These are phyloP conservation scores for Paguma larvata DNA, from an alignment of 2,797 vertebrate genomes.

Conservation along the genomic window DNA sequence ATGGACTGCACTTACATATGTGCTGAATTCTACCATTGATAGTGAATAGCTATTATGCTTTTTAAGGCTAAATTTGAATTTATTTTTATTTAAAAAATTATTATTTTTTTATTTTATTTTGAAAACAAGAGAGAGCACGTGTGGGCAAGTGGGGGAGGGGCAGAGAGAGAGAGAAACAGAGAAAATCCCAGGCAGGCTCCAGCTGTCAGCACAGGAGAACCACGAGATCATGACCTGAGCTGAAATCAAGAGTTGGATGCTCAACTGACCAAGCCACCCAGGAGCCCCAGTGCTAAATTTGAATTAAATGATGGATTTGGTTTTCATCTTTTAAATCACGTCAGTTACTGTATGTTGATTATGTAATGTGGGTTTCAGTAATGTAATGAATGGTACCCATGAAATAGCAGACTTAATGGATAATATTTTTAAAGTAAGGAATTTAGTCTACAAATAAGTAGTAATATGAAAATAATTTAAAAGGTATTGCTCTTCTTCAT, in stretches of 20 bases:
- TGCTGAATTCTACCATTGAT: slow-evolving; percentile 69
- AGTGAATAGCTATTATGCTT: slow-evolving; percentile 66
- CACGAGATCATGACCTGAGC: too few relatives aligned
- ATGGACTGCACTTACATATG: not conserved
- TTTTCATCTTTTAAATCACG: slow-evolving; percentile 15
- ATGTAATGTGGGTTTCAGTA: slow-evolving; percentile 13
- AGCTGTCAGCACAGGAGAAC: too few relatives aligned
- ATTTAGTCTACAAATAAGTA: slow-evolving; percentile 21
- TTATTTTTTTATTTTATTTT: too few relatives aligned
- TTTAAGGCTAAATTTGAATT: slow-evolving; percentile 69
- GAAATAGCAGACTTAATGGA: not conserved
- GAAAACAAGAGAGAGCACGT: too few relatives aligned
- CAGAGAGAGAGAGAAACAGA: too few relatives aligned
- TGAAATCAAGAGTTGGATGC: too few relatives aligned
- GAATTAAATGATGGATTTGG: slow-evolving; percentile 66
- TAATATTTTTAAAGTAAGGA: not conserved
- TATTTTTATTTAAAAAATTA: not conserved
- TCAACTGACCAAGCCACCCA: too few relatives aligned
- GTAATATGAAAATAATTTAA: slow-evolving; percentile 4
- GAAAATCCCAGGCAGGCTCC: too few relatives aligned
- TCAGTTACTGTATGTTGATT: slow-evolving; percentile 69
- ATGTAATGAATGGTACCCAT: not conserved
- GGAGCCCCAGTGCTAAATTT: slow-evolving; percentile 49
- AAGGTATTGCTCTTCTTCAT: not conserved
- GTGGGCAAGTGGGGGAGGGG: too few relatives aligned